Conservation (phyloP, 2,797 vertebrate species). For the Megaceryle alcyon region DNA sequence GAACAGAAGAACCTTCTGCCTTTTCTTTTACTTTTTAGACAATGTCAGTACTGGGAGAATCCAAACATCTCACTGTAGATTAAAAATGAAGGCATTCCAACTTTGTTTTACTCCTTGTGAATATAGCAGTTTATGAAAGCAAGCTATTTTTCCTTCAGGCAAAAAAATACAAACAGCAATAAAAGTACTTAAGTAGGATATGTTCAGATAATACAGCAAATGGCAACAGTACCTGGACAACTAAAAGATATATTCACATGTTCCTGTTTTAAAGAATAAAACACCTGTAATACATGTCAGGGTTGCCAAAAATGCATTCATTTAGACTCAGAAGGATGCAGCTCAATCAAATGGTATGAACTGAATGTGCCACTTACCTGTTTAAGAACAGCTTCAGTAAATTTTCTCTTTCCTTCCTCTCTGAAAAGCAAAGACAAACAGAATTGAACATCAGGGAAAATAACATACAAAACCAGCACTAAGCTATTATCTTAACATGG, state of each 20-base stretch:
- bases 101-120: neutral
- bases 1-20: neutral
- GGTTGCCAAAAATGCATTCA: neutral
- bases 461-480: neutral
- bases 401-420: neutral
- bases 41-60: neutral
- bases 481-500: neutral
- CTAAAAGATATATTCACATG: neutral
- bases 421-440: neutral
- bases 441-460: neutral
- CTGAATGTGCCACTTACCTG: neutral
- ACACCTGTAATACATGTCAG: neutral
- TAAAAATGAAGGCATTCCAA: slow-evolving; percentile 10
- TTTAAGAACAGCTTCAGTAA: neutral
- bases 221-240: neutral
- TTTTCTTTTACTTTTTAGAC: neutral
- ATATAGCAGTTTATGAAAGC: neutral
- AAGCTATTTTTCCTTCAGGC: neutral
- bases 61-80: neutral
- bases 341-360: neutral
- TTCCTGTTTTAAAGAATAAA: neutral
- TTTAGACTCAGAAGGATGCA: neutral
- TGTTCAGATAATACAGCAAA: neutral
- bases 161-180: neutral
- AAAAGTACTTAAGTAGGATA: neutral